Base-by-base conservation (phyloP, 2,113 vertebrate genomes). In the Eptesicus fuscus region DNA sequence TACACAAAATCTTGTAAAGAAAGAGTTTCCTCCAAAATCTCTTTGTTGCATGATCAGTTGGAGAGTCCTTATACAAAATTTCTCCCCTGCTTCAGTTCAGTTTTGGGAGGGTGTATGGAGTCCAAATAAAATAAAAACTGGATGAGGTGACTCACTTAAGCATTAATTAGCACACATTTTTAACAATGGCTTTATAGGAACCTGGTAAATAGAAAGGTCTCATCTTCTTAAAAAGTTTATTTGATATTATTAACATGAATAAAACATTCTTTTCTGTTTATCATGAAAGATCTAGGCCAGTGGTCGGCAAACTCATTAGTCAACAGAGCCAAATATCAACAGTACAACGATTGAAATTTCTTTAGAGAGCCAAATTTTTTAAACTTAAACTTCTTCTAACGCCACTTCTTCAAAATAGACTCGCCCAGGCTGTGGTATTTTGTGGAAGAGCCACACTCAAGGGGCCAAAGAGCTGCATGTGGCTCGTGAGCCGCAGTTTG, bases 1-100 rank as follows among this genome's bases (percentile, higher is more conserved):
- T 56, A 90, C 18, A 85, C 8, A 84, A 88, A 95, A 86, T 59
- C 25, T 88, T 80, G 59, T 69, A 84, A n/a, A 94, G 51, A 78
- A 71, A 85, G 40, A 78, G 1, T 82, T 91, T 80, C 18, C 23
- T 47, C 53, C 17, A 90, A 56, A 63, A 35, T 91, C 47, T 37
- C 9, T 25, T 35, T 17, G 11, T 56, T 49, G 10, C 37, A 51
- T 80, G 77, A 65, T 76, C 80, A 83, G 30, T 51, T 87, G 44
- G 7, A 5, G 8, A 63, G 22, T 83, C 44, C 63, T 85, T 82
- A 88, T 37, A 47, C 7, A 73, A 86, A 59, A 30, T 83, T 71
- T 88, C n/a, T 53, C 22, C 16, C 18, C 10, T 76, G 11, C 30
- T 53, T 93, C 49, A 37, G 20, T 44, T 71, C 25, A 82, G n/a